phyloP scores from a whole-genome alignment of 2,888 invertebrate species.

The Eretmocerus hayati region DNA sequence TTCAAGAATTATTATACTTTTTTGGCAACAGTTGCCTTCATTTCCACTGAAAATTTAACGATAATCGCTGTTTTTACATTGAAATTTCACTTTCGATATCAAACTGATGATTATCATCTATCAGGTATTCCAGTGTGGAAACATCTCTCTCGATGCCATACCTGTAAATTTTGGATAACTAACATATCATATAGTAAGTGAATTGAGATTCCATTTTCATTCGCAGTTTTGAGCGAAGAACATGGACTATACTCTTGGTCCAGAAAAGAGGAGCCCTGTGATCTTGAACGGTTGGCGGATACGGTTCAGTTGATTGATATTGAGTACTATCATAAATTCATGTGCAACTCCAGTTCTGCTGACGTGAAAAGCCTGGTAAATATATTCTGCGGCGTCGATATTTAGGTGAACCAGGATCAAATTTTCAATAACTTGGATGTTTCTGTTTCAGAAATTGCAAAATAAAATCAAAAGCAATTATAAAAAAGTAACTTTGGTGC shows the following conservation, averaged over 20 bases:
- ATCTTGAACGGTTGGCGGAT: conserved; percentile 57
- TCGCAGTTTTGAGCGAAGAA: conserved; percentile 12
- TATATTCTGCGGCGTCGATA: background rate
- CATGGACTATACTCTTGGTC: conserved; percentile 5
- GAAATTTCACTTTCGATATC: background rate
- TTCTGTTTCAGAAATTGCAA: conserved; percentile 9
- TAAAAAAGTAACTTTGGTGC: conserved; percentile 5
- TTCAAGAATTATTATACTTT: too few relatives aligned
- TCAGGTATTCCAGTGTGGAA: too few relatives aligned
- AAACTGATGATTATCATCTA: too few relatives aligned
- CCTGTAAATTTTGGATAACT: too few relatives aligned
- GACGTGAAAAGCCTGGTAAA: conserved; percentile 22
- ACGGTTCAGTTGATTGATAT: conserved; percentile 60
- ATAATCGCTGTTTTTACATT: background rate
- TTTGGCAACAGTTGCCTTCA: too few relatives aligned
- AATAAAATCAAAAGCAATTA: conserved; percentile 4
- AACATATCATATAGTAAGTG: too few relatives aligned
- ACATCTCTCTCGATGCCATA: too few relatives aligned
- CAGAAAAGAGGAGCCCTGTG: conserved; percentile 56
- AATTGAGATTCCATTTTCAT: too few relatives aligned
- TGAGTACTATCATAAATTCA: conserved; percentile 63
- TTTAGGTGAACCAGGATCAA: too few relatives aligned
- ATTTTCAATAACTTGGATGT: background rate
- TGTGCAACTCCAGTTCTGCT: conserved; percentile 36
- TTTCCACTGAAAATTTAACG: too few relatives aligned